These are phyloP conservation scores for Copidosoma aretas DNA, from an alignment of 2,888 invertebrate species.

Conservation along the genomic window DNA sequence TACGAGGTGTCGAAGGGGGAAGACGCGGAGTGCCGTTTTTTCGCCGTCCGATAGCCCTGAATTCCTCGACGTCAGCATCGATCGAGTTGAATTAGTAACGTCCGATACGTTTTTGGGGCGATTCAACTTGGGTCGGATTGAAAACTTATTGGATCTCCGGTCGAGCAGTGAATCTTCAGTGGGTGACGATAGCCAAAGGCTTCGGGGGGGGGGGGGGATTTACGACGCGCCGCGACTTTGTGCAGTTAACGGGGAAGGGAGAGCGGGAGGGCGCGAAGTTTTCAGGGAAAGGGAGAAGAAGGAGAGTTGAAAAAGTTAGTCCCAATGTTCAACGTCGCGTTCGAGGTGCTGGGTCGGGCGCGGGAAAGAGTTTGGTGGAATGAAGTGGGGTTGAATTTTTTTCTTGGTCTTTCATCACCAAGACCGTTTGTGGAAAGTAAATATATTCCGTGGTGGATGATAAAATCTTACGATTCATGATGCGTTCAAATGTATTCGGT, in stretches of 20 bases:
- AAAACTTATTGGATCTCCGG: slow-evolving; percentile 1
- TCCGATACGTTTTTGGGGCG: too few species aligned
- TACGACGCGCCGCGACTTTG: background rate
- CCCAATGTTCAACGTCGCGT: too few species aligned
- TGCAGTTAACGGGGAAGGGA: background rate
- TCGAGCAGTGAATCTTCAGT: slow-evolving; percentile 9
- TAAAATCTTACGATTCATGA: too few species aligned
- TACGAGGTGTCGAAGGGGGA: background rate
- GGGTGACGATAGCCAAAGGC: slow-evolving; percentile 11
- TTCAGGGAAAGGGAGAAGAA: background rate
- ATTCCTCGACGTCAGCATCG: too few species aligned
- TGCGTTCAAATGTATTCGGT: too few species aligned
- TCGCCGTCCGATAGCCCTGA: too few species aligned
- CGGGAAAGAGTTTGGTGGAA: too few species aligned
- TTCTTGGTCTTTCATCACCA: background rate
- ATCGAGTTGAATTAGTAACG: too few species aligned
- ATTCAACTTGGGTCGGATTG: background rate
- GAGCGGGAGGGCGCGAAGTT: background rate
- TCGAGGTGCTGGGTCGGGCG: too few species aligned
- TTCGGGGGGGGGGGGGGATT: background rate
- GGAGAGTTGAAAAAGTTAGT: background rate
- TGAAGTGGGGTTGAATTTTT: too few species aligned
- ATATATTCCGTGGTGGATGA: too few species aligned
- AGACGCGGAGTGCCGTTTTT: background rate
- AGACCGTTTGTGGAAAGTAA: too few species aligned